Percentiles rank a stretch among this genome's conserved stretches.
phyloP scores from a whole-genome alignment of 2,113 vertebrate species.

The Blennius ocellaris region DNA sequence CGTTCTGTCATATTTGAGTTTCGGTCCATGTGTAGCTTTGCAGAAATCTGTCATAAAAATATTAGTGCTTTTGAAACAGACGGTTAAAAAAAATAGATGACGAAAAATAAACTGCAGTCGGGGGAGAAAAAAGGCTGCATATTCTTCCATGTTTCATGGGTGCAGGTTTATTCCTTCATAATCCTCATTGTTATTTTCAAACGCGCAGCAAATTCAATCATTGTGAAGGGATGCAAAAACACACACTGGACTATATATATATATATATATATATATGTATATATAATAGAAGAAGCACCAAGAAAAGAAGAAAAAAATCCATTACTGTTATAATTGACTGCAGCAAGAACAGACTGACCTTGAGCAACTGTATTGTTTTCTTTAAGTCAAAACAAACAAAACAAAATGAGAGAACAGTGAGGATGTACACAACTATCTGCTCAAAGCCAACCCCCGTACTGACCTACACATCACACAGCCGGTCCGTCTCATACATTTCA shows the following conservation, averaged over 20 bases:
- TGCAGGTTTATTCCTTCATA: not conserved
- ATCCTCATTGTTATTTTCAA: not conserved
- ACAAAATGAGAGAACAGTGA: not conserved
- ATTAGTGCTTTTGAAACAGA: not conserved
- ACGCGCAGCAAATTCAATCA: slow-evolving; percentile 8
- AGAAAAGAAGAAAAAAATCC: slow-evolving; percentile 2
- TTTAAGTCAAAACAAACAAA: not conserved
- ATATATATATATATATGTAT: too few species aligned
- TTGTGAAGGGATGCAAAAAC: not conserved
- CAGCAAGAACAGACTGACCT: slow-evolving; percentile 7
- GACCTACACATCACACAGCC: slow-evolving; percentile 28
- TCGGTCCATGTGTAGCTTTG: not conserved
- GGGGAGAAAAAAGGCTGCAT: not conserved
- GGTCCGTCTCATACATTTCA: slow-evolving; percentile 4
- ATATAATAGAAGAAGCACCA: too few species aligned
- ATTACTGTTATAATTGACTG: slow-evolving; percentile 21
- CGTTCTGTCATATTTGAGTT: not conserved
- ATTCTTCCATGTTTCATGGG: not conserved
- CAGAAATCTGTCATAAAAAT: not conserved
- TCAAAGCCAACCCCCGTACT: slow-evolving; percentile 12
- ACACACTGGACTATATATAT: not conserved
- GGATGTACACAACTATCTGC: not conserved
- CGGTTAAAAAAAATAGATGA: not conserved
- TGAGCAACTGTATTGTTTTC: slow-evolving; percentile 21
- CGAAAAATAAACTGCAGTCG: not conserved